Conservation (phyloP, 2,888 invertebrate genomes). For the Leucophenga maculata region DNA sequence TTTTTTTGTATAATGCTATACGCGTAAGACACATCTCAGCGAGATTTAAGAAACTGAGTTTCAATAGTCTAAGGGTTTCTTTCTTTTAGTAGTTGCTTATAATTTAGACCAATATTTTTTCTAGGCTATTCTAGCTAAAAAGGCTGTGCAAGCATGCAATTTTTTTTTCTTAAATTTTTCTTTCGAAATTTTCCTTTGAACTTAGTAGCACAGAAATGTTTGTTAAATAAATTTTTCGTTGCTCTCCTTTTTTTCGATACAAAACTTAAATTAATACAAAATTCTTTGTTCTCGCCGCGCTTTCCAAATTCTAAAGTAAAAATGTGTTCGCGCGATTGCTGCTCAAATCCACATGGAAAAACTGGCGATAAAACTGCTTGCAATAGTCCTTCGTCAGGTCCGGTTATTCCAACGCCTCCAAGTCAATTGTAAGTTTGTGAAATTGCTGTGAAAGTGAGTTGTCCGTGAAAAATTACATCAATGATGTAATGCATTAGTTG, state of each 20-base stretch:
- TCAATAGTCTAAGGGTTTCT: too few species aligned
- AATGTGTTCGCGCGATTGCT: slow-evolving; percentile 41
- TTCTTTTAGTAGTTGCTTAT: too few species aligned
- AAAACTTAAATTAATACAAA: neutral
- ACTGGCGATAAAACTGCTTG: slow-evolving; percentile 29
- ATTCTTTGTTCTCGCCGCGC: too few species aligned
- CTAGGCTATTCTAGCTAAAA: neutral
- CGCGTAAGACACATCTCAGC: too few species aligned
- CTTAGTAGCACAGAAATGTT: neutral
- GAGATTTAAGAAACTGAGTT: too few species aligned
- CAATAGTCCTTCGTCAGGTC: too few species aligned
- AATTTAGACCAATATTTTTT: too few species aligned
- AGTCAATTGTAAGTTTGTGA: slow-evolving; percentile 29
- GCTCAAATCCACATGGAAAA: slow-evolving; percentile 41
- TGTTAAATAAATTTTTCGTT: neutral
- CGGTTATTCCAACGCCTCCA: slow-evolving; percentile 22
- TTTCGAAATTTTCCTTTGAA: neutral
- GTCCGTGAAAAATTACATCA: too few species aligned
- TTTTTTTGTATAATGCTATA: too few species aligned
- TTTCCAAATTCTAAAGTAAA: neutral
- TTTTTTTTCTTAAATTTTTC: neutral
- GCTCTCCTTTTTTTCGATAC: neutral
- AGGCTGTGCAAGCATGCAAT: neutral
- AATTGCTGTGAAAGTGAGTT: too few species aligned
- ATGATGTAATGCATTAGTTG: too few species aligned